Evolutionary conservation across 2,797 vertebrate genomes (phyloP).

Genomic region (Sebastes steindachneri): DNA sequence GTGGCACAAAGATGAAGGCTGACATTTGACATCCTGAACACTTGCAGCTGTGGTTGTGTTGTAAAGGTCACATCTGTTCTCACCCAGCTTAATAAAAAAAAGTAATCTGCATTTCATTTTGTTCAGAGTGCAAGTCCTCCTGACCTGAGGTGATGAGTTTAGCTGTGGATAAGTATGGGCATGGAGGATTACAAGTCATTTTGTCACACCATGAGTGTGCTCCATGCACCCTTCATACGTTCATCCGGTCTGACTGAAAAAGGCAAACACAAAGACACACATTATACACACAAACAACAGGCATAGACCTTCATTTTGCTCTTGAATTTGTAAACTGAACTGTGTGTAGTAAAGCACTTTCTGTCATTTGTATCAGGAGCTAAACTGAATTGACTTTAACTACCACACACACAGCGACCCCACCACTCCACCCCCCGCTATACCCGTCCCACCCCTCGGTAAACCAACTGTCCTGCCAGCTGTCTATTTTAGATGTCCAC

Average conservation of each 20-base stretch:
- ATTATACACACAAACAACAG: background rate
- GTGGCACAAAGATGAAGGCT: background rate
- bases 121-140: slow-evolving; percentile 22
- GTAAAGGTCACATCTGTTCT: slow-evolving; percentile 49
- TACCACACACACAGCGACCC: background rate
- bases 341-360: background rate
- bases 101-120: slow-evolving; percentile 55
- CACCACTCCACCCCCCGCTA: background rate
- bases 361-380: background rate
- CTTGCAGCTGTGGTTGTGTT: slow-evolving; percentile 19
- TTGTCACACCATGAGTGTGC: slow-evolving; percentile 3
- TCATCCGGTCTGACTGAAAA: background rate
- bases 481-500: slow-evolving; percentile 66
- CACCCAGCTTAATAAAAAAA: slow-evolving; percentile 35
- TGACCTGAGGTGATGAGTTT: slow-evolving; percentile 34
- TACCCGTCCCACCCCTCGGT: background rate
- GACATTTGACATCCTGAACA: slow-evolving; percentile 6
- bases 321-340: background rate
- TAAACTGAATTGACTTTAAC: slow-evolving; percentile 7
- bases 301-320: background rate
- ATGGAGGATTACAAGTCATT: slow-evolving; percentile 44
- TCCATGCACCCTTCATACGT: background rate
- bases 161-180: slow-evolving; percentile 27
- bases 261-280: background rate
- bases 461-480: slow-evolving; percentile 55